Conservation (phyloP, 2,113 vertebrate genomes). For the Oncorhynchus clarkii region DNA sequence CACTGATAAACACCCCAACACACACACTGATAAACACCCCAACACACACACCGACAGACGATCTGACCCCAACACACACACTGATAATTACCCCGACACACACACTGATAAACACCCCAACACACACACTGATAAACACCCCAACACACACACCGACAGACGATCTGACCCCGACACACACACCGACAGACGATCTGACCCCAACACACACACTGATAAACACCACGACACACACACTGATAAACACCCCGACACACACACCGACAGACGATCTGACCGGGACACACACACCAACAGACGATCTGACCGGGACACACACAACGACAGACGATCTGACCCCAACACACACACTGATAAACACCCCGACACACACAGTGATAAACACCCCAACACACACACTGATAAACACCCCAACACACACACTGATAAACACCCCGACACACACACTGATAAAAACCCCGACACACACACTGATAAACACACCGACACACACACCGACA, state of each 20-base stretch:
- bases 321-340: conserved; percentile 80
- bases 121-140: too few relatives aligned
- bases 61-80: too few relatives aligned
- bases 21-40: conserved; percentile 62
- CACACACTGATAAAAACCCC: too few relatives aligned
- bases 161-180: conserved; percentile 79
- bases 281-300: too few relatives aligned
- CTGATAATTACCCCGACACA: too few relatives aligned
- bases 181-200: conserved; percentile 65
- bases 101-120: too few relatives aligned
- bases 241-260: conserved; percentile 2
- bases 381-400: too few relatives aligned
- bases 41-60: too few relatives aligned
- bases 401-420: too few relatives aligned
- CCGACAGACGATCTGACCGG: too few relatives aligned
- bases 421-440: conserved; percentile 36
- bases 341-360: conserved; percentile 55
- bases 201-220: conserved; percentile 1
- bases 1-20: conserved; percentile 74
- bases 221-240: too few relatives aligned
- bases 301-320: conserved; percentile 74
- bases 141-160: conserved; percentile 53
- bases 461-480: conserved; percentile 76
- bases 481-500: conserved; percentile 35
- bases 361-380: conserved; percentile 19